Evolutionary conservation across 2,888 invertebrate genomes (phyloP), one percentile per base, ranked within the genome.

Genomic region (Acronicta psi): DNA sequence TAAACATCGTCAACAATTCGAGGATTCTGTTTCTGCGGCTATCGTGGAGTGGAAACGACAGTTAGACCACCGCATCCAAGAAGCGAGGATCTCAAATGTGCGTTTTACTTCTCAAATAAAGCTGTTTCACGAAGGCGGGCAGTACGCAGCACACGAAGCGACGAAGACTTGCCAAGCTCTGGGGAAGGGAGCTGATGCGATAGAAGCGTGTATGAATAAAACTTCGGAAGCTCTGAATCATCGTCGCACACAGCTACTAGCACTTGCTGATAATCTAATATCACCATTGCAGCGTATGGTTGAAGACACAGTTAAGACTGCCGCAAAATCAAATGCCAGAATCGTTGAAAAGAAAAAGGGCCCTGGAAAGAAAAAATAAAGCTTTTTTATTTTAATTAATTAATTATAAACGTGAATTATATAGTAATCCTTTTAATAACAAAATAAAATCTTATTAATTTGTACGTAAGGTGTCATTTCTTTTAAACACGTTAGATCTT

Each of bases 61-160:
- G n/a, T 47, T 88, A 0, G 81, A 87, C 25, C 67, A 84, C 18
- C 75, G 83, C n/a, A 66, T 91, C 44, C 92, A 93, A 65, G 83
- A 84, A 38, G 90, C 81, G 10, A 83, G 91, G n/a, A 84, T 91
- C 36, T 84, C 91, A 0, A 92, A 91, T 63, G 77, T 89, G n/a
- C 79, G 85, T 10, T 89, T 88, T 49, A 70, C 90, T 60, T 77
- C 85, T 7, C 76, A 85, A 36, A 72, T 93, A 3, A 84, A 79
- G 49, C 64, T 92, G 59, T 87, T 88, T 14, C 70, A 62, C 57
- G 89, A 92, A 77, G 89, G 88, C 29, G 92, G 93, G 7, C 69
- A 71, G 0, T 92, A 87, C 64, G 79, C 89, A 3, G 76, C 85
- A 2, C 52, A 68, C 2, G 93, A 93, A 75, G 90, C 89, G 2